These are phyloP conservation scores for Hippocampus kuda DNA, from an alignment of 2,797 vertebrate species.

Conservation along the genomic window DNA sequence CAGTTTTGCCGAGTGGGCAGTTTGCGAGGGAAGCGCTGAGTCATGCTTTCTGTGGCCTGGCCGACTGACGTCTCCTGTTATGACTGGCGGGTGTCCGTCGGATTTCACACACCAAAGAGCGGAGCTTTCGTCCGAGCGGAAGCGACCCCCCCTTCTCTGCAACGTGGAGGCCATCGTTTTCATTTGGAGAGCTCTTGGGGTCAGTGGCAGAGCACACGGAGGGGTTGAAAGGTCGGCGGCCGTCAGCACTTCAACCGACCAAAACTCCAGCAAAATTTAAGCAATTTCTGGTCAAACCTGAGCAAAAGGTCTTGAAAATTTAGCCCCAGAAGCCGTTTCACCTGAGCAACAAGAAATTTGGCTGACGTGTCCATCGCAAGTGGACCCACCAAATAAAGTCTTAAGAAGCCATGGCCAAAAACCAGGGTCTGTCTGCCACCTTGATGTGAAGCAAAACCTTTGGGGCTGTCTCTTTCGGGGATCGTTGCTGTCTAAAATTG, in stretches of 20 bases:
- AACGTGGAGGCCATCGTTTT: not conserved
- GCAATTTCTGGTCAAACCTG: not conserved
- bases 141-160: too few species aligned
- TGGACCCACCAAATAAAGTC: not conserved
- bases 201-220: not conserved
- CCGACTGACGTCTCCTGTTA: not conserved
- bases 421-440: too few species aligned
- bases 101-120: constrained; percentile 1
- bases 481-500: too few species aligned
- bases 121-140: too few species aligned
- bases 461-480: too few species aligned
- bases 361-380: not conserved
- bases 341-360: not conserved
- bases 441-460: too few species aligned
- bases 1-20: constrained; percentile 58
- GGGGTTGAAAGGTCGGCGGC: not conserved
- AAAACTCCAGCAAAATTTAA: not conserved
- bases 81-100: not conserved
- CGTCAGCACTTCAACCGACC: not conserved
- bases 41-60: not conserved
- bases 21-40: constrained; percentile 26
- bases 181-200: too few species aligned
- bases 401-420: too few species aligned
- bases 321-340: not conserved
- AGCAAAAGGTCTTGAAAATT: not conserved